Evolutionary conservation across 2,888 invertebrate species (phyloP), one percentile per base, ranked within the genome.

Genomic region (Caenorhabditis sp.): DNA sequence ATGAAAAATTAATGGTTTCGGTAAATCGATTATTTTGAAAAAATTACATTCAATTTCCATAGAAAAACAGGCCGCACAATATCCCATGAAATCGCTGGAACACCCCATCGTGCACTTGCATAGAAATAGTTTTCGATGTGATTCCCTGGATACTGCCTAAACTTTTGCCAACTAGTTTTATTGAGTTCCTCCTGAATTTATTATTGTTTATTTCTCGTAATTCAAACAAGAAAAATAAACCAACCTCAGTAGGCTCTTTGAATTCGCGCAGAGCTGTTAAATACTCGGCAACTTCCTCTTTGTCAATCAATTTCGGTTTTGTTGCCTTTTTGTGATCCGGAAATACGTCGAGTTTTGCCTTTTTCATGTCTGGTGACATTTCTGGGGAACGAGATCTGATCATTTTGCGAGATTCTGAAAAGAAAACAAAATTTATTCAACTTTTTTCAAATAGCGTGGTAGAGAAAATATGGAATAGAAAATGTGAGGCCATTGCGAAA

Each of bases 21-120:
- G 14, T 23, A 20, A 36, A 25, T 20, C 25, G 31, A 20, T 38
- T 20, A 36, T 43, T 20, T 59, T 43, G 7, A 59, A 59, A 56
- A 26, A 25, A 56, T 20, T 31, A 73, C 73, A 63, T 74, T 62
- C 10, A 74, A 59, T 43, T 74, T 74, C 74, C 74, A 74, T 1
- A 74, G 38, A 31, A 74, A 74, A 3, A 62, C 74, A 0, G 74
- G 74, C 14, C 67, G 62, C n/a, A 74, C 74, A 25, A 74, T 70
- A 5, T 67, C 62, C 69, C 70, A 74, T 10, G 70, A 57, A 38
- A 74, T 70, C 4, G 74, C 74, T 1, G 74, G 70, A 26, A 74
- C 67, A 50, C 74, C 74, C 74, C 74, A 74, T 17, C 56, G 61
- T 21, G 74, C 57, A 54, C 74, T 74, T 17, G 61, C 70, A 20